A percentile compares a stretch with the other conserved stretches of the same genome.
phyloP scores from a whole-genome alignment of 2,113 vertebrate species.

The Phalacrocorax brasilianus region DNA sequence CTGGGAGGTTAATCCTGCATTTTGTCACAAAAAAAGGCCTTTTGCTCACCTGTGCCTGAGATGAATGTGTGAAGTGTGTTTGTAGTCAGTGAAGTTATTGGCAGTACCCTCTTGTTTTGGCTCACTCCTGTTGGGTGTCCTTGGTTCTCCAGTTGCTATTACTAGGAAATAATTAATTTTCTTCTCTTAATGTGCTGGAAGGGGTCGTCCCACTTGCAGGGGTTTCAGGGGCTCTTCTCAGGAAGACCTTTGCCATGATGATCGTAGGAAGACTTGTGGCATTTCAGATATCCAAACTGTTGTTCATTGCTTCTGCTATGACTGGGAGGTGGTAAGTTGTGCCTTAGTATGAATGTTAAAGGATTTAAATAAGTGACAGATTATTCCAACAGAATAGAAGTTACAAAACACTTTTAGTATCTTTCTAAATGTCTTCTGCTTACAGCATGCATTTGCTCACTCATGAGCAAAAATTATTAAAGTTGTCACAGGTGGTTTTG shows the following conservation, averaged over 20 bases:
- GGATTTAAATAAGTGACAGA: background rate
- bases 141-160: background rate
- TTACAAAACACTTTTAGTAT: background rate
- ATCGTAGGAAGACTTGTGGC: background rate
- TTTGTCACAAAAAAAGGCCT: background rate
- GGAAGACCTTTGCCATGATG: background rate
- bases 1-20: background rate
- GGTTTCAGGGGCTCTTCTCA: background rate
- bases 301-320: background rate
- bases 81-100: rapidly evolving
- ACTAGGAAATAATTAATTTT: background rate
- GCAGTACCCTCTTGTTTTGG: background rate
- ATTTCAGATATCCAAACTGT: rapidly evolving
- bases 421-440: background rate
- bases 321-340: background rate
- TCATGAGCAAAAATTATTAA: background rate
- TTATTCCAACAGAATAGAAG: background rate
- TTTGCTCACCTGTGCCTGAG: background rate
- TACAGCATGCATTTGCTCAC: background rate
- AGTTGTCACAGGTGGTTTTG: background rate
- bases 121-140: background rate
- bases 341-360: background rate
- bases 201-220: rapidly evolving
- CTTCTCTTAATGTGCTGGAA: background rate
- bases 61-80: background rate